A percentile compares a stretch with the other conserved stretches of the same genome.
Conservation (phyloP, 2,888 invertebrate genomes). For the Oxyscelio sp. region DNA sequence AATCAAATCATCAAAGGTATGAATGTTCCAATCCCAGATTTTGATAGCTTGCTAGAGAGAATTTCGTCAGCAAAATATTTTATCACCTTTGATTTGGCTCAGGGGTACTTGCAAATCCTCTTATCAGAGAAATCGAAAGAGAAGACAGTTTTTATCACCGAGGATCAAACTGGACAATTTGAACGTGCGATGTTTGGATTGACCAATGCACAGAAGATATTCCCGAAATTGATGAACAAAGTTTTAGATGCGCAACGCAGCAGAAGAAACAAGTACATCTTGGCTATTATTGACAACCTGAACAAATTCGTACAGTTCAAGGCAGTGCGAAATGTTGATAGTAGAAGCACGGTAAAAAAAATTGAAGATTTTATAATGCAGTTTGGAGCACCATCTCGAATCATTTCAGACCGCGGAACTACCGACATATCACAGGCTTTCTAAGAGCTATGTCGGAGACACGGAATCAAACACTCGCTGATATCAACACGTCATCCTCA, state of each 20-base stretch:
- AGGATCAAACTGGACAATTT: background rate
- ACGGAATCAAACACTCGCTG: too few species aligned
- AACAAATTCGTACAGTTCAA: constrained; percentile 66
- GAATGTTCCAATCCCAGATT: constrained; percentile 35
- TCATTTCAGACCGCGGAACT: constrained; percentile 68
- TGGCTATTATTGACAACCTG: constrained; percentile 64
- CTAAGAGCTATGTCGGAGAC: too few species aligned
- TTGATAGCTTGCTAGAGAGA: constrained; percentile 45
- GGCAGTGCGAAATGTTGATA: constrained; percentile 61
- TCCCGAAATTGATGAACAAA: background rate
- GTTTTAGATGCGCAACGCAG: too few species aligned
- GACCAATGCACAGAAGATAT: background rate
- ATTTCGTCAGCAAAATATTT: background rate
- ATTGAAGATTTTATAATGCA: constrained; percentile 68
- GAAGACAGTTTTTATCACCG: background rate
- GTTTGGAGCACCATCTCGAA: constrained; percentile 71
- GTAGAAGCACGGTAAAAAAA: constrained; percentile 32
- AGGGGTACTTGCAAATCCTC: background rate
- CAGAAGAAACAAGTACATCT: constrained; percentile 69
- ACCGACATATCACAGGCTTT: too few species aligned
- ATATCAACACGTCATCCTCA: too few species aligned
- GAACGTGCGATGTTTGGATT: constrained; percentile 1
- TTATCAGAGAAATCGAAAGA: background rate
- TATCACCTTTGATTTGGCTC: background rate
- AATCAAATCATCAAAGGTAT: constrained; percentile 26